A percentile compares a stretch with the other conserved stretches of the same genome.
Conservation (phyloP, 37 sponge, comb jelly and placozoan species). For the Theonella swinhoei region DNA sequence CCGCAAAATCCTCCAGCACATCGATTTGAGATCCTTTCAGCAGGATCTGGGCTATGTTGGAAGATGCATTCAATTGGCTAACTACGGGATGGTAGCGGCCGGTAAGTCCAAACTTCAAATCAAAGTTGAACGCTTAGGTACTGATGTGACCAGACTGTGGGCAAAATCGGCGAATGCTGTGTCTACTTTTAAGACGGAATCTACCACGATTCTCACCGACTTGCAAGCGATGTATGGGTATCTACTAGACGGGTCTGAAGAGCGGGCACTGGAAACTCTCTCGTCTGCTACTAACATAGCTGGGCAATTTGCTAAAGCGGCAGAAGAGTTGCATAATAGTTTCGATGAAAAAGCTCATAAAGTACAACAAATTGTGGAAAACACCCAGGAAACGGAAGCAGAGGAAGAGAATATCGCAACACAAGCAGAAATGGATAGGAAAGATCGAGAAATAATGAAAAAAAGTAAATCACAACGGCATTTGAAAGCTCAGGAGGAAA, state of each 20-base stretch:
- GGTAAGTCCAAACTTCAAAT: conserved; percentile 51
- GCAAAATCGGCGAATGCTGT: conserved; percentile 65
- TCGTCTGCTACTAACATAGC: conserved; percentile 45
- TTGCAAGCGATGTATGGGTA: conserved; percentile 57
- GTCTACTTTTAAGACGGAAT: conserved; percentile 45
- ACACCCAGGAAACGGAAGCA: conserved; percentile 8
- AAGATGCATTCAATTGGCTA: conserved; percentile 58
- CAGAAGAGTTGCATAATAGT: conserved; percentile 33
- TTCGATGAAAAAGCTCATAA: conserved; percentile 40
- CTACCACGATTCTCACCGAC: conserved; percentile 35
- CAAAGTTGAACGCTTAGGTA: conserved; percentile 53
- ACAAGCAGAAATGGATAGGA: conserved; percentile 18
- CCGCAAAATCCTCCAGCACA: conserved; percentile 19
- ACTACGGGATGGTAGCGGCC: conserved; percentile 62
- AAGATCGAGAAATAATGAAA: background rate
- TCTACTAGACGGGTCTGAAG: conserved; percentile 52
- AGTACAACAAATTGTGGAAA: conserved; percentile 3
- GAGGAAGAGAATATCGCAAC: conserved; percentile 5
- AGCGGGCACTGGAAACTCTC: conserved; percentile 60
- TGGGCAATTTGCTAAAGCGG: conserved; percentile 50
- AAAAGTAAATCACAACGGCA: too few species aligned
- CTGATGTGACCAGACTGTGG: conserved; percentile 68
- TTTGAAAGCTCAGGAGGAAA: too few species aligned
- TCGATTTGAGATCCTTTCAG: conserved; percentile 60
- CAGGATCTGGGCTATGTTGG: conserved; percentile 68